Percentiles rank a stretch among this genome's conserved stretches.
These are phyloP conservation scores for Percopsis transmontana DNA, from an alignment of 2,113 vertebrate genomes.

Conservation along the genomic window DNA sequence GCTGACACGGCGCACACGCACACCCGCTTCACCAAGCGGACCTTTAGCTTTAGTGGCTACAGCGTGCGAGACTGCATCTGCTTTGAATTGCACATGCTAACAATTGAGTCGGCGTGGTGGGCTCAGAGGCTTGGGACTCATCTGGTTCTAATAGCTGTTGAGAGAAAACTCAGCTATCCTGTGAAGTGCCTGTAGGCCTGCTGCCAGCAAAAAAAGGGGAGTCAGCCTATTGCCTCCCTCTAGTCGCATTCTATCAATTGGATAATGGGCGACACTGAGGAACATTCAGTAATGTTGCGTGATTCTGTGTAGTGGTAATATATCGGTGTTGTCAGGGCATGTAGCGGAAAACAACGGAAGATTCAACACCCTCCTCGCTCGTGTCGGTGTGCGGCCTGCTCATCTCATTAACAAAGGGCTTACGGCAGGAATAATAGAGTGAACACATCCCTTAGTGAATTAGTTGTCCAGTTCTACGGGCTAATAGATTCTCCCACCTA, in stretches of 20 bases:
- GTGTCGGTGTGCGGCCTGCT: slow-evolving; percentile 24
- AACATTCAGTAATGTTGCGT: slow-evolving; percentile 6
- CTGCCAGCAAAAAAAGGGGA: slow-evolving; percentile 22
- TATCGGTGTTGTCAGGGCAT: background rate
- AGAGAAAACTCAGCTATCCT: slow-evolving; percentile 65
- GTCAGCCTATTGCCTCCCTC: background rate
- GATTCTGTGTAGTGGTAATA: slow-evolving; percentile 5
- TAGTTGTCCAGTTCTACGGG: slow-evolving; percentile 28
- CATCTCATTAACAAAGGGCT: slow-evolving; percentile 49
- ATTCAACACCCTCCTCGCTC: background rate
- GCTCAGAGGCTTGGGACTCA: slow-evolving; percentile 53
- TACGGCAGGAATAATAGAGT: slow-evolving; percentile 29
- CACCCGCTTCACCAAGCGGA: background rate
- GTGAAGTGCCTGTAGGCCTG: slow-evolving; percentile 42
- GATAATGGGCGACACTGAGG: slow-evolving; percentile 1
- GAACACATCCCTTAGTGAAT: slow-evolving; percentile 35
- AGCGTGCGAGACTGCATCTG: slow-evolving; percentile 48
- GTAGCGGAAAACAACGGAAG: slow-evolving; percentile 1
- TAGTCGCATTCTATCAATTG: background rate
- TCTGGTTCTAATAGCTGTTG: slow-evolving; percentile 72
- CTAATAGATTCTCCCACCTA: slow-evolving; percentile 39
- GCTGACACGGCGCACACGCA: background rate
- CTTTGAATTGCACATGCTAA: slow-evolving; percentile 56
- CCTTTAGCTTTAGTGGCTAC: background rate
- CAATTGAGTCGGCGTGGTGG: slow-evolving; percentile 38